Conservation (phyloP, 2,797 vertebrate species). For the Sebastiscus albofasciatus region DNA sequence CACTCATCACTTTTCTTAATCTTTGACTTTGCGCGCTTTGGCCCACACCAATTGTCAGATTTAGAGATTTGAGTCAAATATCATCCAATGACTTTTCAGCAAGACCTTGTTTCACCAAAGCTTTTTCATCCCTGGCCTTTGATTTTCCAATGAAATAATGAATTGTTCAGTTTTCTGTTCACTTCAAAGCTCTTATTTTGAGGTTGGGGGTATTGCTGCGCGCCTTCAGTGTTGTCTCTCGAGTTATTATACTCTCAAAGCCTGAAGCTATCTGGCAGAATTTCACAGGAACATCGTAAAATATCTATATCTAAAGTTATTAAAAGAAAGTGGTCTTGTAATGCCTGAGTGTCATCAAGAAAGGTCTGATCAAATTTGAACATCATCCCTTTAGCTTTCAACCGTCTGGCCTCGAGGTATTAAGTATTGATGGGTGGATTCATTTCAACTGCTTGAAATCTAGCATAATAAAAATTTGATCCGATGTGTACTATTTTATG, state of each 20-base stretch:
- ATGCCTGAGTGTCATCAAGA: conserved; percentile 16
- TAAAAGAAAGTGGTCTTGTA: conserved; percentile 34
- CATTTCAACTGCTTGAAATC: conserved; percentile 10
- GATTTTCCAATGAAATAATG: conserved; percentile 54
- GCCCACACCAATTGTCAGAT: neutral
- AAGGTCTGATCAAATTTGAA: conserved; percentile 25
- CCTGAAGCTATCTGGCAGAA: conserved; percentile 8
- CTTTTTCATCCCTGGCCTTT: conserved; percentile 52
- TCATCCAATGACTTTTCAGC: conserved; percentile 24
- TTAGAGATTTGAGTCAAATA: conserved; percentile 38
- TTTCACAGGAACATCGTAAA: conserved; percentile 19
- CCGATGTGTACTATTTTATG: neutral
- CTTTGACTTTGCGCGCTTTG: neutral
- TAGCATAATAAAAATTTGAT: conserved; percentile 8
- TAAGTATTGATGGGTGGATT: conserved; percentile 29
- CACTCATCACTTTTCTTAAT: neutral
- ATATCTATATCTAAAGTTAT: conserved; percentile 14
- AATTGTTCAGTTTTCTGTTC: conserved; percentile 47
- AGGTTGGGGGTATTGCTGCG: conserved; percentile 17
- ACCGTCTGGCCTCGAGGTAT: neutral
- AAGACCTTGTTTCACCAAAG: conserved; percentile 28
- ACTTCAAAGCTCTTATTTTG: conserved; percentile 61
- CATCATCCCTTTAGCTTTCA: conserved; percentile 24
- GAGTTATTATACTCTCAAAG: conserved; percentile 22
- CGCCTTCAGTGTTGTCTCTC: conserved; percentile 21